A percentile compares a stretch with the other conserved stretches of the same genome.
Conservation (phyloP, 2,888 invertebrate genomes). For the Cloeon dipterum region DNA sequence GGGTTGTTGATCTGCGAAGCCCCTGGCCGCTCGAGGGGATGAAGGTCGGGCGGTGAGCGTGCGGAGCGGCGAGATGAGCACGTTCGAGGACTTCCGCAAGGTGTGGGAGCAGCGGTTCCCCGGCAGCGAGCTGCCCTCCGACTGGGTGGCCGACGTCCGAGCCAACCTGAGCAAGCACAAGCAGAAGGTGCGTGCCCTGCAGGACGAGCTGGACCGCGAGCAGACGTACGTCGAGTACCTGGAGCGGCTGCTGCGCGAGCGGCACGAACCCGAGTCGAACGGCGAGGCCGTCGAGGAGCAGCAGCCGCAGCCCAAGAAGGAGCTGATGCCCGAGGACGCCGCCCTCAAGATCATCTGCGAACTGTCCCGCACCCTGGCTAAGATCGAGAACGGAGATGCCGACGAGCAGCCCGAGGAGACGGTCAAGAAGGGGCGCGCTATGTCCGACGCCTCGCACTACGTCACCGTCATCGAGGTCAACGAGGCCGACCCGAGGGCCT, state of each 20-base stretch:
- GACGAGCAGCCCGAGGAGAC: conserved; percentile 4
- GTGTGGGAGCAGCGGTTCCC: conserved; percentile 83
- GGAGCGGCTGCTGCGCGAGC: conserved; percentile 58
- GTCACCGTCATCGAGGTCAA: conserved; percentile 78
- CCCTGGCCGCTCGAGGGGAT: too few relatives aligned
- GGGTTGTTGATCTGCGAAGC: too few relatives aligned
- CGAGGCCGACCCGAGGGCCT: conserved; percentile 26
- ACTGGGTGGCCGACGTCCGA: conserved; percentile 83
- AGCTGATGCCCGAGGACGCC: conserved; percentile 11
- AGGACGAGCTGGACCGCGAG: conserved; percentile 73
- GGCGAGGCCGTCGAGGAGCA: neutral
- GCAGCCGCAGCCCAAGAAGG: neutral
- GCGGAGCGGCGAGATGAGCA: conserved; percentile 31
- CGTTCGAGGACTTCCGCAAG: conserved; percentile 75
- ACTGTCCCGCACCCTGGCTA: conserved; percentile 22
- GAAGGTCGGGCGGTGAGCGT: neutral
- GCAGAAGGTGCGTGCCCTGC: conserved; percentile 56
- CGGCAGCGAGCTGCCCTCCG: conserved; percentile 70
- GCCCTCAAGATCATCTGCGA: conserved; percentile 49
- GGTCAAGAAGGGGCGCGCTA: conserved; percentile 13
- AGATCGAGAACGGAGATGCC: conserved; percentile 5
- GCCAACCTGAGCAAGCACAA: conserved; percentile 75
- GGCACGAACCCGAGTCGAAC: neutral
- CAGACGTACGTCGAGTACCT: conserved; percentile 77
- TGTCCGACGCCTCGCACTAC: conserved; percentile 37